Evolutionary conservation across 2,113 vertebrate genomes (phyloP), one percentile per base, ranked within the genome.

Genomic region (Elephas maximus): DNA sequence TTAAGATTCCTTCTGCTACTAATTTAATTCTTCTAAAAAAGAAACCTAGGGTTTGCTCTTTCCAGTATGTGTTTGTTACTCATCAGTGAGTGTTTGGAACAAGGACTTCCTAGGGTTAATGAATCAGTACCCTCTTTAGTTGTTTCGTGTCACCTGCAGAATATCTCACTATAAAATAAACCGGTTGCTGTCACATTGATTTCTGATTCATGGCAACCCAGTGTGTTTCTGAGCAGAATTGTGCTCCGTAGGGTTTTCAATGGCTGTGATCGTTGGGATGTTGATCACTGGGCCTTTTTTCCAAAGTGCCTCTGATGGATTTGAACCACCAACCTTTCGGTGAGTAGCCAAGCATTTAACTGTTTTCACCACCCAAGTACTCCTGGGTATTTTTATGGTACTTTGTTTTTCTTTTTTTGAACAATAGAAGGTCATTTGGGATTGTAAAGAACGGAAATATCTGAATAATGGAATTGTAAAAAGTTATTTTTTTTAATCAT

Each of bases 21-120:
- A 74, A 86, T 77, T 86, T 83, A 91, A 74, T 94, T 90, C 33
- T 86, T 87, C 79, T 93, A 92, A 93, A 85, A 88, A 88, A 91
- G 69, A 30, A 85, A 18, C 12, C n/a, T 3, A 93, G 44, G 45
- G 10, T 81, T 93, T 90, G 21, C 15, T 80, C 12, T 77, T 80
- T 90, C 67, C 57, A 18, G 24, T 48, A 0, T 88, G 44, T 95
- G 24, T 95, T 78, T 97, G 69, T 94, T 53, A 71, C 57, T 65
- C 11, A 6, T n/a, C 90, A 80, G 69, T 11, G 37, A 88, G 77
- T 77, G 28, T 88, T 95, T 83, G 78, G 24, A 85, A 62, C 41
- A 71, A 91, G 37, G 67, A 62, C 28, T 95, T 95, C 2, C 65
- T 73, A 73, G 37, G 8, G 44, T 96, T 92, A 80, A 76, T 81